Base-by-base conservation (phyloP, 1,140 invertebrate species). In the Ceratina calcarata region DNA sequence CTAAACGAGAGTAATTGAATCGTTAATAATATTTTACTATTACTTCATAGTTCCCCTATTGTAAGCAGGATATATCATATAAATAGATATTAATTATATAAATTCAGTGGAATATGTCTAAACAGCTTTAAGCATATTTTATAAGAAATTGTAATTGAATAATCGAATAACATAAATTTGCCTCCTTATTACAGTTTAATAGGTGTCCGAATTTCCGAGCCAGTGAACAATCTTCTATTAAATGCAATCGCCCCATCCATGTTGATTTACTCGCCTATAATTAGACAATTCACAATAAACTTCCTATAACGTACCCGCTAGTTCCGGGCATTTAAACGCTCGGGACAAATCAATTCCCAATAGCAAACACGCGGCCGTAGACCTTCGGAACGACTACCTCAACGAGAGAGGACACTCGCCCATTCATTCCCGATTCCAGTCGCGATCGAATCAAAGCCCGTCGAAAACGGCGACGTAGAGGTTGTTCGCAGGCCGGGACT, bases 1-100 rank as follows among this genome's bases (percentile, higher is more conserved):
- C 27, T 78, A 72, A 78, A 60, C 68, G 68, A 24, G 16, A n/a
- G 68, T 78, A 71, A 78, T 78, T 55, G 76, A 78, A 71, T 78
- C 76, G 67, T 71, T 13, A 32, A 22, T 18, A 1, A 20, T 24
- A 51, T 51, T 13, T 12, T 60, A 6, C 6, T 13, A 12, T 10
- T 37, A 16, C 12, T 15, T 12, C 18, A 10, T n/a, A 24, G 4
- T 27, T 15, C n/a, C 8, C 13, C 22, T 12, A 32, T 16, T 69
- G 2, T 6, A 0, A 22, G 27, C 2, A 18, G 4, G 22, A 22
- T 16, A 10, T n/a, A n/a, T n/a, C n/a, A n/a, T n/a, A n/a, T n/a
- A n/a, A n/a, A n/a, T n/a, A n/a, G n/a, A n/a, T n/a, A n/a, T n/a
- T n/a, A n/a, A n/a, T n/a, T n/a, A n/a, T n/a, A n/a, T n/a, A n/a